Percentiles rank a stretch among this genome's conserved stretches.
Evolutionary conservation across 2,888 invertebrate species (phyloP).

Genomic region (Diadegma fenestrale): DNA sequence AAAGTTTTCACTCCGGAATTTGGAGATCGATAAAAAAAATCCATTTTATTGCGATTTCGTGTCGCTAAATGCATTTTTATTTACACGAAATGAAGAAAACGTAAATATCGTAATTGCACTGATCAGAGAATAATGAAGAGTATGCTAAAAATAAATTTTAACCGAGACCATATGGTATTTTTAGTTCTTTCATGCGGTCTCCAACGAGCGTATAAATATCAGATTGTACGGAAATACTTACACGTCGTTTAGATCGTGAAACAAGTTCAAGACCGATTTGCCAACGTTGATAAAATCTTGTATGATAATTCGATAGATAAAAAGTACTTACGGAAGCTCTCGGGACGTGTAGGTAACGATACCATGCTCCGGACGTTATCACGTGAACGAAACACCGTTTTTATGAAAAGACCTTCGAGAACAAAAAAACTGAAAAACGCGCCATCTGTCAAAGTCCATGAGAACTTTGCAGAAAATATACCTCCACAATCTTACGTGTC

Average conservation of each 20-base stretch:
- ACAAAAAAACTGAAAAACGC: not conserved
- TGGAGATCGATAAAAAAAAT: not conserved
- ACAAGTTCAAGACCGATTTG: not conserved
- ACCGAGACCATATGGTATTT: constrained; percentile 7
- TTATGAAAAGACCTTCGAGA: not conserved
- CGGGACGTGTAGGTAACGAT: not conserved
- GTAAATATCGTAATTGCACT: not conserved
- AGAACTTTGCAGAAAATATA: constrained; percentile 6
- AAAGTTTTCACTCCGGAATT: not conserved
- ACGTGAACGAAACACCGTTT: not conserved
- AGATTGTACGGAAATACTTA: not conserved
- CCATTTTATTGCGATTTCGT: not conserved
- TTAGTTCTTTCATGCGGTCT: not conserved
- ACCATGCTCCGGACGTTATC: not conserved
- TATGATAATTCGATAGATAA: not conserved
- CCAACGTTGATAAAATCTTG: not conserved
- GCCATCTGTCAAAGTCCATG: constrained; percentile 19
- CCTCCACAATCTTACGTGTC: constrained; percentile 49
- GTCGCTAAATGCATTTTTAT: not conserved
- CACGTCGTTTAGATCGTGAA: not conserved
- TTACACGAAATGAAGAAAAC: not conserved
- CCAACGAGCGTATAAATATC: not conserved
- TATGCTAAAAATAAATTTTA: not conserved
- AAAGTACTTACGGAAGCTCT: not conserved
- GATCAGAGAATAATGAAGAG: not conserved